Base-by-base conservation (phyloP, 2,113 vertebrate genomes). In the Rhinolophus ferrumequinum region DNA sequence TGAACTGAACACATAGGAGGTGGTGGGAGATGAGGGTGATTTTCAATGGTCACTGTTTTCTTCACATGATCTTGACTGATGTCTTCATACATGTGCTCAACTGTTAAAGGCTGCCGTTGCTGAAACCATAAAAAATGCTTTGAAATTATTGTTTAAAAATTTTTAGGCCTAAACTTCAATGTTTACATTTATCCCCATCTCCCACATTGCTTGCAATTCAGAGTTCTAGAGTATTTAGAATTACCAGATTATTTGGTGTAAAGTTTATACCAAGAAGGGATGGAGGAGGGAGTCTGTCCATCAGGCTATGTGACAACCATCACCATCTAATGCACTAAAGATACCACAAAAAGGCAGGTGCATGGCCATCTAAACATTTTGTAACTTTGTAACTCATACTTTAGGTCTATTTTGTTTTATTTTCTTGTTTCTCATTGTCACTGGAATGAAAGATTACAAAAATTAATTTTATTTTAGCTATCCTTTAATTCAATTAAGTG, bases 1-100 rank as follows among this genome's bases (percentile, higher is more conserved):
- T 99, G 99, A 96, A 99, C 99, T 0, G 99, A 99, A 98, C 99
- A 99, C 99, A 99, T 99, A 96, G 99, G 99, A 33, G 99, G 99
- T 38, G 99, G 99, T 89, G 99, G 99, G 67, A 99, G 99, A 97
- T 99, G 98, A 67, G 99, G 99, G 94, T 99, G 99, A 98, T 99
- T 99, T 98, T 99, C 99, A 97, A 99, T 99, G 90, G 99, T 99
- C 96, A 99, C 99, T 0, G 99, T 99, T 98, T 99, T 99, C 98
- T 99, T 99, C 95, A 99, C 99, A 0, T 99, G 99, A 98, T 99
- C 99, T 98, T 99, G 99, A 98, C 99, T 99, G 97, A 99, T 99
- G 98, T 99, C 99, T 98, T 99, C 99, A 88, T 99, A 99, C 99
- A 99, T 99, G 86, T 99, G 99, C 3, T 99, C 99, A 97, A 99